phyloP scores from a whole-genome alignment of 2,888 invertebrate species.

The Drosophila atroscutellata region DNA sequence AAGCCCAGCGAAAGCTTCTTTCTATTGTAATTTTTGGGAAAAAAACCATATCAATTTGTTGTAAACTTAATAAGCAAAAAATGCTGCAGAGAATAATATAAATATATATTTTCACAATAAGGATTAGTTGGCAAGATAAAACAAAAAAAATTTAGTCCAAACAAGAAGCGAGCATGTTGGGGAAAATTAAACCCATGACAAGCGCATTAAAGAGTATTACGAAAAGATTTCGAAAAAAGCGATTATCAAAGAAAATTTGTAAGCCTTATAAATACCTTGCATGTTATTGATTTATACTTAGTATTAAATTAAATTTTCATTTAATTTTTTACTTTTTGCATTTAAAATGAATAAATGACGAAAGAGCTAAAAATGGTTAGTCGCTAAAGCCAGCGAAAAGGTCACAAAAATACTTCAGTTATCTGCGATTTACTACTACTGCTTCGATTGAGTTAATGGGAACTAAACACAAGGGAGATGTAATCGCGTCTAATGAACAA shows the following conservation, averaged over 20 bases:
- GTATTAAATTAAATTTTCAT: not conserved
- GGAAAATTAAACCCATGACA: not conserved
- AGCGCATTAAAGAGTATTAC: not conserved
- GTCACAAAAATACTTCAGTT: not conserved
- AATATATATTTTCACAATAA: not conserved
- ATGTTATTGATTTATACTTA: not conserved
- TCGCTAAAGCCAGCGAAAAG: not conserved
- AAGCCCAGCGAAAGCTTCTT: not conserved
- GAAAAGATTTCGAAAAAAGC: not conserved
- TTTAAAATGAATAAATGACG: not conserved
- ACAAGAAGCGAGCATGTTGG: not conserved
- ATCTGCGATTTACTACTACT: not conserved
- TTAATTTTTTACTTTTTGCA: not conserved
- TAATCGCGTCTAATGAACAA: slow-evolving; percentile 10
- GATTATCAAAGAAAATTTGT: not conserved
- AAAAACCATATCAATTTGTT: not conserved
- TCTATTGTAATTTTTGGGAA: not conserved
- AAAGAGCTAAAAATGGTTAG: too few relatives aligned
- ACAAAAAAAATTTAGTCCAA: not conserved
- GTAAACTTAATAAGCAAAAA: not conserved
- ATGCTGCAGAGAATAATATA: too few relatives aligned
- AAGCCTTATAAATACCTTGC: not conserved
- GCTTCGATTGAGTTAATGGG: not conserved
- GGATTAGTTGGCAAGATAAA: not conserved
- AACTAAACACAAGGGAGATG: not conserved